These are phyloP conservation scores for Anolis carolinensis DNA, from an alignment of 2,113 vertebrate species.

Conservation along the genomic window DNA sequence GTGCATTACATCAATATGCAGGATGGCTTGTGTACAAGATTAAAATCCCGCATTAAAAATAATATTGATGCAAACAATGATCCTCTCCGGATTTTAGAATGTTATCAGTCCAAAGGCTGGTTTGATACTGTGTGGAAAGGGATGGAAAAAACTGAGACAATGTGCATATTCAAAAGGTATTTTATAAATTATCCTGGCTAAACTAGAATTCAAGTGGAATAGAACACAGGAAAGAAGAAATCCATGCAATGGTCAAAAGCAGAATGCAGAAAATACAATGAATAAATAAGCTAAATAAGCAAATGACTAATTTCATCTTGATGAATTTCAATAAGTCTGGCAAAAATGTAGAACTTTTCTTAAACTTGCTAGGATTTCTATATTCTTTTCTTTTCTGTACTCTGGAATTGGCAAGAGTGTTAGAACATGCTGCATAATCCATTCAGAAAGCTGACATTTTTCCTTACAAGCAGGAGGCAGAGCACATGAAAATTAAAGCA, in stretches of 20 bases:
- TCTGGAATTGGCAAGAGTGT: not conserved
- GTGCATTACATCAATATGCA: not conserved
- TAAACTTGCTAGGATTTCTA: not conserved
- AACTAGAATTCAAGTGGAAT: not conserved
- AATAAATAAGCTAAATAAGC: no score
- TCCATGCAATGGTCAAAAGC: not conserved
- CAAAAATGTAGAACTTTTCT: not conserved
- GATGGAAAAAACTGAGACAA: no score
- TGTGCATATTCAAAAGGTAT: not conserved
- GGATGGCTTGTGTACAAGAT: not conserved
- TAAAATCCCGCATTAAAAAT: not conserved
- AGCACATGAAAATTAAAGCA: slow-evolving; percentile 17
- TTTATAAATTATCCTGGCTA: not conserved
- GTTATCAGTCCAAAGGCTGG: no score
- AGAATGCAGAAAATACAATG: not conserved
- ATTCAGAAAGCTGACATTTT: not conserved
- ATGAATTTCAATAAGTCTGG: not conserved
- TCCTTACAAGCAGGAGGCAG: not conserved
- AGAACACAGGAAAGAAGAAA: not conserved
- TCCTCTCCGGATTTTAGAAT: not conserved
- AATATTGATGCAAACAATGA: not conserved
- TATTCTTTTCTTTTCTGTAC: not conserved
- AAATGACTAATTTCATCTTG: no score
- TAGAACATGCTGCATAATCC: not conserved
- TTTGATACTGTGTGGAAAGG: not conserved